A percentile compares a stretch with the other conserved stretches of the same genome.
These are phyloP conservation scores for Diachasma alloeum DNA, from an alignment of 1,140 invertebrate species.

Conservation along the genomic window DNA sequence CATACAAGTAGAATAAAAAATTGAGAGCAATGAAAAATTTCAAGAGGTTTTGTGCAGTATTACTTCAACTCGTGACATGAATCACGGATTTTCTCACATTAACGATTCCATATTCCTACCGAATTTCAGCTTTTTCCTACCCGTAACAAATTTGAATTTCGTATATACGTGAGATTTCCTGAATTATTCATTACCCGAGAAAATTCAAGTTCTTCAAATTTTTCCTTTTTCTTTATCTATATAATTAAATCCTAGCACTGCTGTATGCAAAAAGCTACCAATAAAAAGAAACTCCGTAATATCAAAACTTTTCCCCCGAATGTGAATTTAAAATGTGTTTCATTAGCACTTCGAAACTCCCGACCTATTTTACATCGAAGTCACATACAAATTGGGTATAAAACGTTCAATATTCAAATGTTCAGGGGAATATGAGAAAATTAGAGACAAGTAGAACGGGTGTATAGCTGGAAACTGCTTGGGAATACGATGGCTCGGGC, in stretches of 20 bases:
- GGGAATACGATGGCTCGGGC: slow-evolving; percentile 22
- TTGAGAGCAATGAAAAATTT: no score
- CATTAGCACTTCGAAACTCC: background rate
- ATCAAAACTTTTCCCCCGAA: background rate
- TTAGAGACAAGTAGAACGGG: slow-evolving; percentile 4
- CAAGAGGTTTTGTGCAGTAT: no score
- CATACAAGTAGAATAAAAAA: no score
- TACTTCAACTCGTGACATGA: background rate
- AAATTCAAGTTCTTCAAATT: background rate
- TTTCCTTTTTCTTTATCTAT: background rate
- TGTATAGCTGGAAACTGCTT: background rate
- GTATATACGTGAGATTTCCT: no score
- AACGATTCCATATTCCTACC: no score
- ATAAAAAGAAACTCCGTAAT: background rate
- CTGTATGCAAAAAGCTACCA: background rate
- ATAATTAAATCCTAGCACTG: background rate
- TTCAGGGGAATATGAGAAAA: background rate
- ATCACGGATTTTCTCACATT: no score
- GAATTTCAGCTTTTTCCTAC: no score
- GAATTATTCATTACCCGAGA: background rate
- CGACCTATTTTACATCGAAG: background rate
- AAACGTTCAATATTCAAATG: slow-evolving; percentile 13
- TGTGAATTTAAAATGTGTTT: slow-evolving; percentile 3
- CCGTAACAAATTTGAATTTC: no score
- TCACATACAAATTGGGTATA: background rate